Evolutionary conservation across 1,140 invertebrate genomes (phyloP), one percentile per base, ranked within the genome.

Genomic region (Latrodectus geometricus): DNA sequence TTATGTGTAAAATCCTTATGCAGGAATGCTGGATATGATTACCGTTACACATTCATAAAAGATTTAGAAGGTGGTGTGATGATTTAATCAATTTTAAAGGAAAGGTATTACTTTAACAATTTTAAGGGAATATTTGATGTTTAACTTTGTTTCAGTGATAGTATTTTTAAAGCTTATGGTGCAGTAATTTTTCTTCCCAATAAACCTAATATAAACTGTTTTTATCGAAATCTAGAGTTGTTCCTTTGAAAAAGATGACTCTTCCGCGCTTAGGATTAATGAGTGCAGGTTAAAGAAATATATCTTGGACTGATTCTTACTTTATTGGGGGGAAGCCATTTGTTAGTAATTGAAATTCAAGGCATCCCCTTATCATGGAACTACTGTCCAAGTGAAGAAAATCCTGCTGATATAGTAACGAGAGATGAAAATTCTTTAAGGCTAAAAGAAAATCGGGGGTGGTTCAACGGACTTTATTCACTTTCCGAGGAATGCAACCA

Each of bases 21-120:
- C 68, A 70, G n/a, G 68, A 70, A n/a, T n/a, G n/a, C n/a, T n/a
- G 68, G n/a, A n/a, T n/a, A 72, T 91, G 91, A 8, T 70, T 70
- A 35, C 68, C 68, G 9, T n/a, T 20, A 70, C 8, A 70, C n/a
- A 70, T 70, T 20, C 23, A n/a, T 8, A 20, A 17, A 8, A 9
- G n/a, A n/a, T 70, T 70, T 70, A 35, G n/a, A 35, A 35, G 23
- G 9, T 70, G 68, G 68, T 70, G 68, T 35, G 68, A 70, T 8
- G n/a, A 35, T 20, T 70, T 70, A 35, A 9, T 35, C n/a, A 70
- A n/a, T 70, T 70, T 70, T 8, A 70, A 56, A 8, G 54, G n/a
- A n/a, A 9, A 70, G 68, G 68, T 35, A 70, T n/a, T 70, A 70
- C n/a, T 70, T 70, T 70, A n/a, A 9, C 54, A 56, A 14, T 56